Evolutionary conservation across 2,113 vertebrate species (phyloP).

Genomic region (Anolis carolinensis): DNA sequence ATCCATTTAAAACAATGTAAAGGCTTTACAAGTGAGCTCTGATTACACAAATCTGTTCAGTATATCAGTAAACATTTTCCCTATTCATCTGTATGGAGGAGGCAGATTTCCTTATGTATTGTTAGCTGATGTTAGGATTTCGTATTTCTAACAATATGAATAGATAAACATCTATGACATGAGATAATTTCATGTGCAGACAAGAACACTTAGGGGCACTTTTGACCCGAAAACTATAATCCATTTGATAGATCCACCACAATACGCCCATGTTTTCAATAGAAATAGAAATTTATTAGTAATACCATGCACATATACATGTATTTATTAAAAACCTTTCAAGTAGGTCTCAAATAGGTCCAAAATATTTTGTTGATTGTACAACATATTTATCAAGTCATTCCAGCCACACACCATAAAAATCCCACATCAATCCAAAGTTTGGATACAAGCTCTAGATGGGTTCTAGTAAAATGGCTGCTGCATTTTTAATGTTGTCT

Average conservation of each 20-base stretch:
- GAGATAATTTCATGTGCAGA: neutral
- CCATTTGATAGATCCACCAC: neutral
- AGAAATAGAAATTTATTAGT: slow-evolving; percentile 44
- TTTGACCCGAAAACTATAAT: neutral
- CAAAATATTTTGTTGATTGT: slow-evolving; percentile 20
- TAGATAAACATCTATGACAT: neutral
- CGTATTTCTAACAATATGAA: neutral
- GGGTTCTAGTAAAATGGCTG: neutral
- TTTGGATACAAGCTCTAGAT: neutral
- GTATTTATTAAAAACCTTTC: slow-evolving; percentile 17
- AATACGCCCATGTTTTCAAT: neutral
- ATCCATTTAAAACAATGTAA: too few species aligned
- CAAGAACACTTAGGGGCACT: neutral
- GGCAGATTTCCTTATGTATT: neutral
- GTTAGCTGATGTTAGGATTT: neutral
- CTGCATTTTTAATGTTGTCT: neutral
- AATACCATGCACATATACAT: slow-evolving; percentile 31
- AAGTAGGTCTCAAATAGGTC: slow-evolving; percentile 16
- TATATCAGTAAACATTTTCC: neutral
- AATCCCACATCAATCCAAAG: neutral
- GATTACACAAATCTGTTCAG: too few species aligned
- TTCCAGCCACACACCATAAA: neutral
- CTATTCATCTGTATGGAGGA: neutral
- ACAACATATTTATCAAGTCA: neutral
- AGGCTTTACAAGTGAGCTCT: too few species aligned